Evolutionary conservation across 2,888 invertebrate species (phyloP), one percentile per base, ranked within the genome.

Genomic region (Falcaria lacertinaria): DNA sequence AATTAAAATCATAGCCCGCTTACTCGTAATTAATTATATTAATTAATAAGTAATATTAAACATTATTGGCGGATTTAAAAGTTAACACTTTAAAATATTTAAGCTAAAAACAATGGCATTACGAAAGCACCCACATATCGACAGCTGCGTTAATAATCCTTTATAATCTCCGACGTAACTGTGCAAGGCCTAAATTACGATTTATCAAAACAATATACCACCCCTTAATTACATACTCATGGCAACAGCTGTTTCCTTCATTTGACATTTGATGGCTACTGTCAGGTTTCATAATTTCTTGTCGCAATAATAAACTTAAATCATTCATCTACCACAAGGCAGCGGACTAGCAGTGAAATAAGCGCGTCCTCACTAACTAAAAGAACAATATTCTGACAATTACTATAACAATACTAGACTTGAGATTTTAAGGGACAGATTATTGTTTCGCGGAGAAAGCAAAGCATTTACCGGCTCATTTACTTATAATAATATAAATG

Each of bases 61-160:
- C 14, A 36, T 57, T 48, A 66, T 62, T 67, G 65, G 68, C 67
- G 62, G 62, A 58, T 52, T 55, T 52, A 46, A 59, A 28, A 58
- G 54, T 57, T 61, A 61, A 52, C 50, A 52, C 43, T 43, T 54
- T 60, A 61, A 55, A 46, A 60, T 68, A 64, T 15, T 22, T 7
- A 15, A n/a, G 14, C 22, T 22, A 25, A 13, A 59, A 66, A 70
- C 62, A 69, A 72, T 69, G 69, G 67, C 74, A 71, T 67, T 68
- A 59, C 52, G 57, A 66, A 64, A 67, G 65, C 73, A 67, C 65
- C 65, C 55, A 62, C 48, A 48, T 50, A 51, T 42, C 52, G 54
- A 60, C 57, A 68, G 63, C 66, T 71, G 69, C 64, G 52, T 57
- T 59, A 52, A 53, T 45, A 15, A 47, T 55, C 22, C 25, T 37